Percentiles rank a stretch among this genome's conserved stretches.
phyloP scores from a whole-genome alignment of 1,140 invertebrate species.

The Drosophila persimilis region DNA sequence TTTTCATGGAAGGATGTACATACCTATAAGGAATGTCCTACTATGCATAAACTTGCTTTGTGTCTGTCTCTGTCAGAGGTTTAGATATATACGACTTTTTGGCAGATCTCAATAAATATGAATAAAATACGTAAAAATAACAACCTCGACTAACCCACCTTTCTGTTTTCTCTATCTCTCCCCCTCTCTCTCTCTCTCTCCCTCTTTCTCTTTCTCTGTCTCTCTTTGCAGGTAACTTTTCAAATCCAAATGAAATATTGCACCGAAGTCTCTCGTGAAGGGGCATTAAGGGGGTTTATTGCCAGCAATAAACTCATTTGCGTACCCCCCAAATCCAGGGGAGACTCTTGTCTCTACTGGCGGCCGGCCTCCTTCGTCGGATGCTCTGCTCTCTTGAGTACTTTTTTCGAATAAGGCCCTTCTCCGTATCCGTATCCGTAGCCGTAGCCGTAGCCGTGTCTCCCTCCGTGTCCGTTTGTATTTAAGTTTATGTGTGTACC shows the following conservation, averaged over 20 bases:
- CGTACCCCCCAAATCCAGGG: conserved; percentile 16
- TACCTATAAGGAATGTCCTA: too few species aligned
- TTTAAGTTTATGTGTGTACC: conserved; percentile 22
- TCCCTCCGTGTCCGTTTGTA: conserved; percentile 18
- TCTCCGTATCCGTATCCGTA: too few species aligned
- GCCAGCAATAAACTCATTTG: conserved; percentile 54
- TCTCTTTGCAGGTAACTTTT: conserved; percentile 49
- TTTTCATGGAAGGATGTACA: too few species aligned
- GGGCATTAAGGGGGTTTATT: conserved; percentile 48
- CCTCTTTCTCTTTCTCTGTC: conserved; percentile 16
- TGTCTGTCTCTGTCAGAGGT: too few species aligned
- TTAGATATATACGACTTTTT: too few species aligned
- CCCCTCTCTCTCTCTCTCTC: conserved; percentile 31
- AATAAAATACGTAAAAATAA: background rate
- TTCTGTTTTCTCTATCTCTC: conserved; percentile 14
- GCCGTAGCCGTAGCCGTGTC: too few species aligned
- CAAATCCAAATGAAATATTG: conserved; percentile 51
- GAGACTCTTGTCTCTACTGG: too few species aligned
- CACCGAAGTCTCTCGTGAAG: conserved; percentile 47
- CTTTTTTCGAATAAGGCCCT: too few species aligned
- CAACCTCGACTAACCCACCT: conserved; percentile 30
- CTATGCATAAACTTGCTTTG: too few species aligned
- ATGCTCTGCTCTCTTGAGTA: too few species aligned
- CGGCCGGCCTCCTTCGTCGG: too few species aligned
- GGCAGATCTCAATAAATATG: too few species aligned